Base-by-base conservation (phyloP, 1,140 invertebrate species). In the Papilio glaucus region DNA sequence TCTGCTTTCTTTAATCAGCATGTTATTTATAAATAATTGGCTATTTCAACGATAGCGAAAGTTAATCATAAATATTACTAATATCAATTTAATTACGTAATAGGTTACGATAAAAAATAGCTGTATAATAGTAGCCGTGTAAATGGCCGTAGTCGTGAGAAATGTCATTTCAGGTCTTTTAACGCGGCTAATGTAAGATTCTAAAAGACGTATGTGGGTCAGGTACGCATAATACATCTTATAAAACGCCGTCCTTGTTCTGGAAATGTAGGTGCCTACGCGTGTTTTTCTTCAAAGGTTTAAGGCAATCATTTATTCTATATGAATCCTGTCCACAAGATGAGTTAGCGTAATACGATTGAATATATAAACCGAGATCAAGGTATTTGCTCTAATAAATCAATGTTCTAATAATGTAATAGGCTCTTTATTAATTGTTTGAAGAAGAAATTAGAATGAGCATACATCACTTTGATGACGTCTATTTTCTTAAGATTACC, bases 131-230 rank as follows among this genome's bases (percentile, higher is more conserved):
- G 24, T 33, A 33, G 24, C 5, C 4, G 60, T 37, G 7, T 62
- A 62, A 37, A 62, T 37, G 26, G n/a, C n/a, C 29, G 26, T n/a
- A 37, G 60, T 37, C 37, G 9, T 37, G 2, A 15, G 60, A 15
- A 37, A 62, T 24, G 8, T 37, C 60, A 62, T 26, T 62, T 33
- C 8, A 62, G 60, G 33, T 10, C 21, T 57, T 65, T 65, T 13
- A 38, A 24, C 37, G 18, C 37, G 39, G 62, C 62, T 65, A 41
- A 65, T 65, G 37, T 39, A 65, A 18, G 62, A 24, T 65, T 62
- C 60, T 62, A 65, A 65, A 65, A 65, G 33, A 65, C 29, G 62
- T 39, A 65, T 38, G 62, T 65, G 62, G 62, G 62, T 65, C 62
- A 65, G 37, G 62, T 65, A 65, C 33, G 62, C 29, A 65, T 15